Evolutionary conservation across 2,888 invertebrate genomes (phyloP), one percentile per base, ranked within the genome.

Genomic region (Chorisops tibialis): DNA sequence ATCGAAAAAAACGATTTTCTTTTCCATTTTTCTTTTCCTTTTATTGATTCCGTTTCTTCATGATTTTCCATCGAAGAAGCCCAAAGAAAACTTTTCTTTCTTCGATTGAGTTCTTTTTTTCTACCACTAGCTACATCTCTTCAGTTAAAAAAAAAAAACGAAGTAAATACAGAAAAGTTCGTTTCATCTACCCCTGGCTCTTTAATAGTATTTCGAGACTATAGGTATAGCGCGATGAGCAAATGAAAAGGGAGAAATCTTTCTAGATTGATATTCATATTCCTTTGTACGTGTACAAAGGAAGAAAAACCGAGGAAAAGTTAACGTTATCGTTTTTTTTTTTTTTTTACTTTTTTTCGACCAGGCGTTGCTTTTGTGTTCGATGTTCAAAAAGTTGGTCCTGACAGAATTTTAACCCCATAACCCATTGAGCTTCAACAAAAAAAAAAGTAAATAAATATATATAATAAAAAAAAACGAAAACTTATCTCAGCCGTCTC

Each of bases 31-130:
- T n/a, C n/a, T n/a, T 9, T 5, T 38, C 38, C 50, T 52, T 19
- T 52, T 39, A 52, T 52, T 52, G 52, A 52, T 52, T 52, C 52
- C 52, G 37, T 30, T 52, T 52, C 50, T 52, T 52, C 21, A 37
- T 38, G 12, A 52, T 38, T 38, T 52, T 52, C 38, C 21, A 21
- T 52, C 52, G 39, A 52, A 37, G 18, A 18, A 21, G 38, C 19
- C 39, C 22, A 21, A 38, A 52, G 38, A 38, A 38, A 6, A 52
- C 19, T 38, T 6, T 21, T 52, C 38, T 52, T 52, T 39, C 39
- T 21, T 38, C 52, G 52, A 52, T 52, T 52, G 52, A 52, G 52
- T 52, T 38, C n/a, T 52, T 38, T 39, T 52, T 52, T 52, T 30
- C 30, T 7, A 9, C 30, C 30, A 30, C 2, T 9, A n/a, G n/a